Evolutionary conservation across 2,888 invertebrate species (phyloP).

Genomic region (Cosmia pyralina): DNA sequence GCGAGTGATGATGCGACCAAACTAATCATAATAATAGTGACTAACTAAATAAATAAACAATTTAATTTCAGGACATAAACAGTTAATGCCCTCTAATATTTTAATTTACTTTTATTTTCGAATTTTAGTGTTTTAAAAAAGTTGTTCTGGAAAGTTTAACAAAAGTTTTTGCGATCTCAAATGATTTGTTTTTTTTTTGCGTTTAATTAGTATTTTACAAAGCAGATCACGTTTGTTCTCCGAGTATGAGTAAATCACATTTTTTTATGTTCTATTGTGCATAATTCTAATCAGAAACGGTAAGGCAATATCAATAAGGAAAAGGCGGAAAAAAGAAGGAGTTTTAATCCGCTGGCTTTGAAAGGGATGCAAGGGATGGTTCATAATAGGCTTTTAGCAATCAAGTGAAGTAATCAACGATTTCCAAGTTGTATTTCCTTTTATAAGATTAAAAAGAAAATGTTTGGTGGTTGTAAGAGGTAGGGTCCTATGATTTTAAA

Average conservation of each 20-base stretch:
- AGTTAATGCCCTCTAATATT: not conserved
- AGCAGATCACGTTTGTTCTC: not conserved
- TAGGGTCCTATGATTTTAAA: not conserved
- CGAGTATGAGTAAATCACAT: not conserved
- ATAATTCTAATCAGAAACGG: conserved; percentile 36
- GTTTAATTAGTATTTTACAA: conserved; percentile 3
- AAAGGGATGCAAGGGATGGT: conserved; percentile 32
- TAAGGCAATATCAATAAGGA: conserved; percentile 47
- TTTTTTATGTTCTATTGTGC: conserved; percentile 24
- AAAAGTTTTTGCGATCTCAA: conserved; percentile 49
- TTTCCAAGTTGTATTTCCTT: conserved; percentile 6
- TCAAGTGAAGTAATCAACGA: conserved; percentile 28
- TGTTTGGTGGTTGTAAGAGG: not conserved
- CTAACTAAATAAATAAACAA: conserved; percentile 18
- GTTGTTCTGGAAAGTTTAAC: conserved; percentile 43
- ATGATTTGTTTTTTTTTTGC: not conserved
- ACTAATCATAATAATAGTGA: conserved; percentile 36
- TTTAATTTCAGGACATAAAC: conserved; percentile 3
- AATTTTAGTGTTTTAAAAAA: conserved; percentile 22
- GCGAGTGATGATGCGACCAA: conserved; percentile 43
- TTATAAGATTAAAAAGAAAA: conserved; percentile 14
- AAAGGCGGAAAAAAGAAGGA: conserved; percentile 27
- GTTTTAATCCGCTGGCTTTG: conserved; percentile 35
- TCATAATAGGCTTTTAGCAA: conserved; percentile 26
- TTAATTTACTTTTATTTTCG: not conserved